Percentiles rank a stretch among this genome's conserved stretches.
These are phyloP conservation scores for Drosophila truncata DNA, from an alignment of 1,140 invertebrate species.

Conservation along the genomic window DNA sequence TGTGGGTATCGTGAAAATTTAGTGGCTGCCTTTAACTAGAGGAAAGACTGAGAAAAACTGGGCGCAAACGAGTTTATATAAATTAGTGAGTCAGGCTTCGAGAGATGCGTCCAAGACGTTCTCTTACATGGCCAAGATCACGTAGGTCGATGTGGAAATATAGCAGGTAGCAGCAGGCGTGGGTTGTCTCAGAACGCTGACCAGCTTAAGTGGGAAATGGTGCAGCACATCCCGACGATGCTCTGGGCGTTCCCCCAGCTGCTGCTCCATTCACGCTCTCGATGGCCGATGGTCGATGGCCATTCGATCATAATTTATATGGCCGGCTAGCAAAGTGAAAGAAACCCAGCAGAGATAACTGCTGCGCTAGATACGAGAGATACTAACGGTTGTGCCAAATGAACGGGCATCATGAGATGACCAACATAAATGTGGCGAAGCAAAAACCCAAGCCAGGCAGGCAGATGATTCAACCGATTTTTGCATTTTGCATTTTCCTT, in stretches of 20 bases:
- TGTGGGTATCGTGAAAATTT: constrained; percentile 40
- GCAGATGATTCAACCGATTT: constrained; percentile 48
- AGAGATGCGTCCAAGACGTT: constrained; percentile 23
- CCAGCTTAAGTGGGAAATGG: constrained; percentile 45
- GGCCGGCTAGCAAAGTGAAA: constrained; percentile 52
- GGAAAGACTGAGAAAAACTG: constrained; percentile 57
- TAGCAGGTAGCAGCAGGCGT: constrained; percentile 27
- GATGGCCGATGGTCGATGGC: constrained; percentile 72
- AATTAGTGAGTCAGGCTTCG: constrained; percentile 37
- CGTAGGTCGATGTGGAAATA: constrained; percentile 48
- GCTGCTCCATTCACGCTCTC: constrained; percentile 38
- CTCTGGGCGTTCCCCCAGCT: constrained; percentile 4
- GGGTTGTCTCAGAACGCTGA: constrained; percentile 31
- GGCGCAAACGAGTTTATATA: constrained; percentile 68
- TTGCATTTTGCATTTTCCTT: background rate
- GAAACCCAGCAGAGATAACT: constrained; percentile 57
- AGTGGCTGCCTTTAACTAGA: constrained; percentile 25
- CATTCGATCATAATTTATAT: constrained; percentile 73
- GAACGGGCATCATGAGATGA: constrained; percentile 60
- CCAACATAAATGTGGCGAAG: constrained; percentile 56
- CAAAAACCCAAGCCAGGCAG: constrained; percentile 4
- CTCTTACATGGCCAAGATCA: constrained; percentile 51
- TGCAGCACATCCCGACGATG: constrained; percentile 55
- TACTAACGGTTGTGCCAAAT: constrained; percentile 74
- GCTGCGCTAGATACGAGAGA: constrained; percentile 39